Evolutionary conservation across 2,888 invertebrate genomes (phyloP).

Genomic region (Eutolmus rufibarbis): DNA sequence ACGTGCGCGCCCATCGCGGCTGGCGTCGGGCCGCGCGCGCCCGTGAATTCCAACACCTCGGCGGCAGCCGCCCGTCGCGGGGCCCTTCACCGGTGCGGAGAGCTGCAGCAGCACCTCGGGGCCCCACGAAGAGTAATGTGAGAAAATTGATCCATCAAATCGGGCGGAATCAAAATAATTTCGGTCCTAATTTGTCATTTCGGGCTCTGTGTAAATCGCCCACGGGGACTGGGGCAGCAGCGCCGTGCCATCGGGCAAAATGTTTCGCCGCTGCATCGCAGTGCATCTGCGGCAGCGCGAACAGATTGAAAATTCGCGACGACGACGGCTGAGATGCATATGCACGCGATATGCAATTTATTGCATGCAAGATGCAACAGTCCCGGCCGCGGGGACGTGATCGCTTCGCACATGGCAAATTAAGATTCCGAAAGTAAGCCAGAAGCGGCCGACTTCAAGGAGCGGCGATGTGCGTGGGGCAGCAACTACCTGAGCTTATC

Average conservation of each 20-base stretch:
- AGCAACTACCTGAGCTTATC: constrained; percentile 37
- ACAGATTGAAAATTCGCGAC: constrained; percentile 1
- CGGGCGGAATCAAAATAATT: constrained; percentile 35
- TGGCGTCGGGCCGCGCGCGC: not conserved
- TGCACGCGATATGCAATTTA: constrained; percentile 41
- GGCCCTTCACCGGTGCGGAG: not conserved
- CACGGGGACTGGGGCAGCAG: not conserved
- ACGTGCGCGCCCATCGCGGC: not conserved
- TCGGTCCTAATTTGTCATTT: constrained; percentile 40
- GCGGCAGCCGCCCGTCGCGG: not conserved
- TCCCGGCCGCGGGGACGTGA: constrained; percentile 8
- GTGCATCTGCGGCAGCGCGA: not conserved
- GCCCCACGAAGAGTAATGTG: constrained; percentile 1
- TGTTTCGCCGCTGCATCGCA: too few relatives aligned
- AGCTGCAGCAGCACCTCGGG: not conserved
- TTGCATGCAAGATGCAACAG: constrained; percentile 19
- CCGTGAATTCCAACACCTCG: not conserved
- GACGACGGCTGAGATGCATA: constrained; percentile 5
- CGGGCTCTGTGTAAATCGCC: constrained; percentile 27
- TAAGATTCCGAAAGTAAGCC: constrained; percentile 39
- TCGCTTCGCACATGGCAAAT: constrained; percentile 37
- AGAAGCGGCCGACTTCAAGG: constrained; percentile 28
- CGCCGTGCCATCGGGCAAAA: too few relatives aligned
- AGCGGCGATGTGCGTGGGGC: constrained; percentile 36
- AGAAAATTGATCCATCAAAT: constrained; percentile 39